Evolutionary conservation across 1,140 invertebrate species (phyloP).

Genomic region (Cydia strobilella): DNA sequence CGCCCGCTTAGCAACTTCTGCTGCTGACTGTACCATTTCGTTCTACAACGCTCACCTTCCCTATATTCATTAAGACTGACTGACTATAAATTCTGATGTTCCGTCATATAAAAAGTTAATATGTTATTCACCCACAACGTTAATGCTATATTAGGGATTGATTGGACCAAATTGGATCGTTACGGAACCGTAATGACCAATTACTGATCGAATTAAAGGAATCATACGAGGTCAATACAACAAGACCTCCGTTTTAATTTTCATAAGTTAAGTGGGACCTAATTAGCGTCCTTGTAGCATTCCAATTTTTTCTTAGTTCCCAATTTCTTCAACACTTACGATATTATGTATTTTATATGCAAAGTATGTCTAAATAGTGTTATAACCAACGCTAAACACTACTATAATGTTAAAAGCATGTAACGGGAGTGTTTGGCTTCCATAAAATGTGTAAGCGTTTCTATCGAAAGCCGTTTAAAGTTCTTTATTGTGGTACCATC

Average conservation of each 20-base stretch:
- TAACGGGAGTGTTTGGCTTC: constrained; percentile 27
- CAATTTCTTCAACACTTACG: neutral
- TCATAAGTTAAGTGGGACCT: constrained; percentile 35
- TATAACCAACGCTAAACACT: neutral
- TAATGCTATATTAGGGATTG: constrained; percentile 70
- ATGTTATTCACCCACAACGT: constrained; percentile 60
- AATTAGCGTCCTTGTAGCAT: constrained; percentile 17
- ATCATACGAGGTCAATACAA: constrained; percentile 49
- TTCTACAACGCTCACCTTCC: constrained; percentile 51
- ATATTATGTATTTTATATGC: neutral
- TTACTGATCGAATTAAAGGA: constrained; percentile 74
- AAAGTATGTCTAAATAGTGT: constrained; percentile 1
- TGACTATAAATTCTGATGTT: constrained; percentile 53
- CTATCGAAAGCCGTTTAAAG: constrained; percentile 31
- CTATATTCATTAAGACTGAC: constrained; percentile 47
- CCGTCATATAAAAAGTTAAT: constrained; percentile 66
- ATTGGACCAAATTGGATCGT: constrained; percentile 76
- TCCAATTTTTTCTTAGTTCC: neutral
- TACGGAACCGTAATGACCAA: constrained; percentile 75
- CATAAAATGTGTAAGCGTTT: constrained; percentile 27
- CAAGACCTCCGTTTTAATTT: constrained; percentile 36
- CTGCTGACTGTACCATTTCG: constrained; percentile 6
- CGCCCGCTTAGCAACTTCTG: too few species aligned
- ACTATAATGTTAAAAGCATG: neutral
- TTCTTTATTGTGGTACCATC: constrained; percentile 57